Conservation (phyloP, 1,140 invertebrate species). For the Drosophila bifasciata region DNA sequence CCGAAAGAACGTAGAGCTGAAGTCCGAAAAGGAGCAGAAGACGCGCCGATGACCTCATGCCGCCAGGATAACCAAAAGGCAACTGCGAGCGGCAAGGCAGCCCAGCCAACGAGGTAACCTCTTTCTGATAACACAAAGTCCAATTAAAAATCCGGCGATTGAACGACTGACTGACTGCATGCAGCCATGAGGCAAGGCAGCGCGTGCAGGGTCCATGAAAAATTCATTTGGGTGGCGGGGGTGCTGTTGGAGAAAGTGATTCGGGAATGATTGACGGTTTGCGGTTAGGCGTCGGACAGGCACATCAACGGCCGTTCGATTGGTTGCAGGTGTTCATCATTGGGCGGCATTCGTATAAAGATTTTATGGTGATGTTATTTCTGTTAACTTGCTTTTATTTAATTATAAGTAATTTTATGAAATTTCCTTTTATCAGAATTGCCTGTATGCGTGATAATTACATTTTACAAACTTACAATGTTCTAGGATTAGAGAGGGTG, state of each 20-base stretch:
- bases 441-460: constrained; percentile 70
- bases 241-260: constrained; percentile 44
- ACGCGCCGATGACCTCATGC: constrained; percentile 48
- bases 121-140: constrained; percentile 44
- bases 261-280: constrained; percentile 72
- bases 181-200: not conserved
- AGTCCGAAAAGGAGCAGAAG: constrained; percentile 29
- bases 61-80: constrained; percentile 25
- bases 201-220: constrained; percentile 53
- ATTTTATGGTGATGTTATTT: constrained; percentile 8
- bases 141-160: constrained; percentile 59
- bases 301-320: constrained; percentile 42
- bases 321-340: constrained; percentile 59
- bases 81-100: constrained; percentile 53
- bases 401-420: constrained; percentile 72
- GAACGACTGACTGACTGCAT: constrained; percentile 5
- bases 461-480: constrained; percentile 74
- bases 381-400: constrained; percentile 78
- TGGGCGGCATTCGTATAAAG: too few relatives aligned
- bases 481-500: constrained; percentile 21
- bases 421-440: constrained; percentile 65
- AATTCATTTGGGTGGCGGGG: constrained; percentile 50
- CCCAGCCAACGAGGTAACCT: constrained; percentile 26
- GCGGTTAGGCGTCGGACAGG: constrained; percentile 65
- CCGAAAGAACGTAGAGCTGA: constrained; percentile 16